These are phyloP conservation scores for Allygus modestus DNA, from an alignment of 2,888 invertebrate species.

Conservation along the genomic window DNA sequence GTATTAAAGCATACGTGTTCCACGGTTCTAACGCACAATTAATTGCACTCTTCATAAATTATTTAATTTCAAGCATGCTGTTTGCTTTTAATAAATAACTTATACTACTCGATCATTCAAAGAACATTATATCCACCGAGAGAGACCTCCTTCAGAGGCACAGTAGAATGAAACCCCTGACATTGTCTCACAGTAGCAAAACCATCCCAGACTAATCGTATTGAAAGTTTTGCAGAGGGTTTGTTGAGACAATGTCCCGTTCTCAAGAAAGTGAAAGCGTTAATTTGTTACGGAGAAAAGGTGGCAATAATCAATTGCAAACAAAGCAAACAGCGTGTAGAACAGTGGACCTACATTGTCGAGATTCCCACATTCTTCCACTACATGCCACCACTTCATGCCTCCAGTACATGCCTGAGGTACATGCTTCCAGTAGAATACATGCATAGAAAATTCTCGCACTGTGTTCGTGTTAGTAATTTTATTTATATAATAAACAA, in stretches of 20 bases:
- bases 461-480: no score
- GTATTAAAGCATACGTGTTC: no score
- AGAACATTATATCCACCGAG: no score
- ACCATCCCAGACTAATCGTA: neutral
- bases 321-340: slow-evolving; percentile 27
- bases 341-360: slow-evolving; percentile 18
- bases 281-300: slow-evolving; percentile 23
- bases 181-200: slow-evolving; percentile 15
- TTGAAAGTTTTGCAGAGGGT: neutral
- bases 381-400: neutral
- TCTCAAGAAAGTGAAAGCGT: slow-evolving; percentile 17
- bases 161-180: neutral
- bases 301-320: slow-evolving; percentile 37
- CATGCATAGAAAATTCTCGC: no score
- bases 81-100: no score
- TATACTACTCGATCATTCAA: no score
- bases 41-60: no score
- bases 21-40: no score
- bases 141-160: no score
- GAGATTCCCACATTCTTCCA: slow-evolving; percentile 1
- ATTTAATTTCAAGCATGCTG: no score
- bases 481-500: no score
- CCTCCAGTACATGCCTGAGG: neutral
- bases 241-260: neutral
- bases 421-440: neutral